Evolutionary conservation across 2,888 invertebrate genomes (phyloP), one percentile per base, ranked within the genome.

Genomic region (Toxonevra muliebris): DNA sequence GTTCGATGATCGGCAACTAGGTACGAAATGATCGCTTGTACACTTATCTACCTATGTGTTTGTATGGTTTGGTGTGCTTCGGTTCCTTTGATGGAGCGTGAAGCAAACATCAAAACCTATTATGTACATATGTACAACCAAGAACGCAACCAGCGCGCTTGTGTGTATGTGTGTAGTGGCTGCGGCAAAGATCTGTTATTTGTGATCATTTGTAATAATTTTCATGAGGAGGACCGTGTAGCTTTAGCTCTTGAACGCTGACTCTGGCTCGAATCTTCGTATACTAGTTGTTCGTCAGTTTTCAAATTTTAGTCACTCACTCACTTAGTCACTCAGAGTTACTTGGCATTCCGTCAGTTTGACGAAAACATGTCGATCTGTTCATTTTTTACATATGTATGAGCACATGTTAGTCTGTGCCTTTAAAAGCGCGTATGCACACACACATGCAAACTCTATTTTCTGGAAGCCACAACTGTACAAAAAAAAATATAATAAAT

Each of bases 201-300:
- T 84, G 81, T 80, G 80, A 85, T 85, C 85, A 84, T 84, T 84
- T 85, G 83, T 85, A 84, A 83, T 79, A 80, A 82, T 82, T 80
- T 84, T 81, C 77, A 73, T 76, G 53, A 48, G 48, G 43, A 54
- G 61, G 57, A 48, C 43, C 63, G 15, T 55, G 43, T n/a, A 19
- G 53, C 60, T 40, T 17, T 15, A 45, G 19, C 54, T 19, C 11
- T 50, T 53, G n/a, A 30, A n/a, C 15, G 30, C 19, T 58, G n/a
- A 42, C 59, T 13, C 9, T 43, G 45, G 30, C n/a, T 61, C 3
- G 7, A 30, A 30, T 30, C 30, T 30, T 30, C 15, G 52, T 19
- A 41, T 53, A n/a, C 40, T n/a, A 19, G 66, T 58, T 68, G 70
- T 66, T 63, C 20, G 42, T 58, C 13, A 19, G 43, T 30, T 30